Evolutionary conservation across 2,888 invertebrate species (phyloP).

Genomic region (Drosophila monieri): DNA sequence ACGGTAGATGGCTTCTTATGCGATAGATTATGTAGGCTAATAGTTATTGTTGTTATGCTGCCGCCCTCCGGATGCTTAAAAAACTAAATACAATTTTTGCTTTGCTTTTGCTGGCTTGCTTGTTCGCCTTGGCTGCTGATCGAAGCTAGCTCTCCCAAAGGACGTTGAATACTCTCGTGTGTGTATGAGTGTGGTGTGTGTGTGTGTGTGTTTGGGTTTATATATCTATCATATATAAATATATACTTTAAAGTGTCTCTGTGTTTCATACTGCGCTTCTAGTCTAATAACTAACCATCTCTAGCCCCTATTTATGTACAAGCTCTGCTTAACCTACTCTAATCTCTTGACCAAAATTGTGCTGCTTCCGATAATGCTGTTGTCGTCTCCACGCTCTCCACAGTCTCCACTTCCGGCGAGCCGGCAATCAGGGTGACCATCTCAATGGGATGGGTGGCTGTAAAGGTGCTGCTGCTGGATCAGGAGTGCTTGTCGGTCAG

Average conservation of each 20-base stretch:
- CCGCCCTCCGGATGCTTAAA: constrained; percentile 28
- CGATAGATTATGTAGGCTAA: constrained; percentile 34
- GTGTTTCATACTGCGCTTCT: constrained; percentile 15
- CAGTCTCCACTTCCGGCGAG: constrained; percentile 68
- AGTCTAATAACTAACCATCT: constrained; percentile 45
- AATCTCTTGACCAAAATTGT: constrained; percentile 65
- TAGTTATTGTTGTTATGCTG: constrained; percentile 38
- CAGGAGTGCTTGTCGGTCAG: constrained; percentile 85
- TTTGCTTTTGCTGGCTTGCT: constrained; percentile 16
- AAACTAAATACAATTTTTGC: constrained; percentile 39
- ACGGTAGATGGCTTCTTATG: constrained; percentile 39
- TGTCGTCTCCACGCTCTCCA: constrained; percentile 4
- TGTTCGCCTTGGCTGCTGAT: constrained; percentile 33
- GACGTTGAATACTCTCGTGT: constrained; percentile 52
- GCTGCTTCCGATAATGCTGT: constrained; percentile 37
- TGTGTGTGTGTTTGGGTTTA: constrained; percentile 9
- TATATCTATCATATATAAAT: constrained; percentile 39
- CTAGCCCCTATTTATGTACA: constrained; percentile 55
- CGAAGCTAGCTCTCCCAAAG: constrained; percentile 25
- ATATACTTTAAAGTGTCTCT: constrained; percentile 23
- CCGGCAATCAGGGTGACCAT: constrained; percentile 50
- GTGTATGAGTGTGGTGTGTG: constrained; percentile 8
- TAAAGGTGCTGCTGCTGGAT: constrained; percentile 58
- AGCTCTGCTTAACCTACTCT: constrained; percentile 26
- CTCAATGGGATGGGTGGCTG: constrained; percentile 38